phyloP scores from a whole-genome alignment of 2,888 invertebrate genomes.

The Epinotia nisella region DNA sequence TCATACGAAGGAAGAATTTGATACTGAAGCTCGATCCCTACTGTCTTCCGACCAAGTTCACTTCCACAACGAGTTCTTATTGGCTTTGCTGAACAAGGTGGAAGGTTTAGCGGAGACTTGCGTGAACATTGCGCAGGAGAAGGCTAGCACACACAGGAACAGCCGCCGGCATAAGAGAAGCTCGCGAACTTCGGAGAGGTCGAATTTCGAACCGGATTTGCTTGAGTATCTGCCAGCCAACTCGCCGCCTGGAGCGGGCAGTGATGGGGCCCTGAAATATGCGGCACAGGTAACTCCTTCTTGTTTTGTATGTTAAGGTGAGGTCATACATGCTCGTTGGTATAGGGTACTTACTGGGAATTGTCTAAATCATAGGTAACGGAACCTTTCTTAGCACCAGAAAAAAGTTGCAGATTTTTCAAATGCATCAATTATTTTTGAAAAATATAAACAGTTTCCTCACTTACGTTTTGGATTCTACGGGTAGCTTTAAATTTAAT shows the following conservation, averaged over 20 bases:
- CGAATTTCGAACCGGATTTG: slow-evolving; percentile 86
- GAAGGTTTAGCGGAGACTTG: slow-evolving; percentile 79
- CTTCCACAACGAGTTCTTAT: slow-evolving; percentile 93
- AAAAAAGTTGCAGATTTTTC: too few relatives aligned
- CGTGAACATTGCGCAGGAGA: slow-evolving; percentile 74
- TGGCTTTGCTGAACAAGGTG: slow-evolving; percentile 92
- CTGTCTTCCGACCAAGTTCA: slow-evolving; percentile 90
- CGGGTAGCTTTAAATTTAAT: too few relatives aligned
- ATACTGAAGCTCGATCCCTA: slow-evolving; percentile 90
- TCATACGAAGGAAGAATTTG: slow-evolving; percentile 93
- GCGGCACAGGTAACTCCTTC: slow-evolving; percentile 69
- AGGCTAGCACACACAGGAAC: slow-evolving; percentile 74
- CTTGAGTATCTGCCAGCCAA: slow-evolving; percentile 84
- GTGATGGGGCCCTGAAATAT: slow-evolving; percentile 77
- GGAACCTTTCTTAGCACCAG: too few relatives aligned
- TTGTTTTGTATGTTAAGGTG: background rate
- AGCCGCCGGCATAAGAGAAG: slow-evolving; percentile 82
- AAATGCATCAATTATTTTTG: too few relatives aligned
- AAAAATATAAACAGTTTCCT: too few relatives aligned
- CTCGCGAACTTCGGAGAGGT: slow-evolving; percentile 83
- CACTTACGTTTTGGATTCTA: too few relatives aligned
- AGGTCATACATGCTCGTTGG: too few relatives aligned
- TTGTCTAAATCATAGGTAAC: too few relatives aligned
- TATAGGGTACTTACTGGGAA: too few relatives aligned
- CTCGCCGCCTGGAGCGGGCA: slow-evolving; percentile 81